Base-by-base conservation (phyloP, 2,888 invertebrate genomes). In the Scaptomyza caliginosa region DNA sequence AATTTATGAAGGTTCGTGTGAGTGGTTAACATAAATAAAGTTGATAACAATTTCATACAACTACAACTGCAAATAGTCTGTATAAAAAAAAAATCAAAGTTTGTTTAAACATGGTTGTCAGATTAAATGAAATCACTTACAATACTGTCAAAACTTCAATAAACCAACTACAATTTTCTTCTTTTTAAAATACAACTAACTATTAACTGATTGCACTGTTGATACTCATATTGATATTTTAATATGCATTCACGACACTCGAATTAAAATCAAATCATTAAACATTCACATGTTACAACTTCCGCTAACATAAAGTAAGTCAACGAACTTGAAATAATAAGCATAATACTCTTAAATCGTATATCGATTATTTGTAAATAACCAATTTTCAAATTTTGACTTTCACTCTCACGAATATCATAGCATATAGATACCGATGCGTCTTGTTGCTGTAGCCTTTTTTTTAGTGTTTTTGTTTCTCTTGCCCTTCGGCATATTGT, bases 271-370 rank as follows among this genome's bases (percentile, higher is more conserved):
- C 32, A 43, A 73, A 60, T 56, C 58, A 55, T 55, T 46, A 49
- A 51, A 54, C 69, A 70, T 59, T 66, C 58, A 58, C 64, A 72
- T 40, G 49, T 49, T 24, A 57, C 39, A 30, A 60, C 74, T 71
- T 83, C 77, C 80, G 83, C 57, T 45, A 43, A 45, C 57, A 42
- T 34, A 48, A 57, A 57, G 36, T 68, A 56, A 57, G 57, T 51
- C 54, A 80, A 66, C 78, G 74, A 78, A 80, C 80, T 77, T 77
- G 75, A 75, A 75, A 64, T 58, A 74, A 50, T 55, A 34, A 50
- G 38, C 68, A 64, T 64, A 73, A 67, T 63, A 26, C 36, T 26
- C 36, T 38, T 7, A 52, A 73, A 60, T 73, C 57, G 36, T 49
- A 57, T 68, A 56, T 62, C 67, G 67, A 68, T 67, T 62, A 62